Conservation (phyloP, 30 jellyfish, hydroid and myxozoan species). For the Hydractinia echinata region DNA sequence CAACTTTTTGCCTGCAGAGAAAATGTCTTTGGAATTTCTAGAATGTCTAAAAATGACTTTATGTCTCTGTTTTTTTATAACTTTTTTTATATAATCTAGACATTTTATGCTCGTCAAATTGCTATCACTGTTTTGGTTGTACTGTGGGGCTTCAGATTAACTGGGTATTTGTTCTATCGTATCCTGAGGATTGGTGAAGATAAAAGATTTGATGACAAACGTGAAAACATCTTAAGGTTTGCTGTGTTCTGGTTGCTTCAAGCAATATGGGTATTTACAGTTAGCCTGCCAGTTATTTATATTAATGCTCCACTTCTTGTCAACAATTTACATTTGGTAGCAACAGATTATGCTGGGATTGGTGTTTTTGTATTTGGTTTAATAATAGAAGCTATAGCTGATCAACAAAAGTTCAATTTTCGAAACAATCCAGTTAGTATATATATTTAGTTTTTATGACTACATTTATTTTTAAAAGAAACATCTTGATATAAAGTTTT, state of each 20-base stretch:
- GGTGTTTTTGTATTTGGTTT: conserved; percentile 27
- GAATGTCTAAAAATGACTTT: background rate
- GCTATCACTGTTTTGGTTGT: conserved; percentile 18
- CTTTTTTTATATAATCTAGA: background rate
- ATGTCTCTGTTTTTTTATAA: no score
- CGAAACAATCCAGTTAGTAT: conserved; percentile 36
- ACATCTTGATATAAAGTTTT: no score
- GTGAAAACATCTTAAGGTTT: conserved; percentile 16
- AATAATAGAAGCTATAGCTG: conserved; percentile 34
- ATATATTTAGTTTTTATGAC: background rate
- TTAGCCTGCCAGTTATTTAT: conserved; percentile 32
- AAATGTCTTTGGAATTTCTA: background rate
- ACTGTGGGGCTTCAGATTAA: conserved; percentile 37
- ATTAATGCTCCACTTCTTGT: conserved; percentile 22
- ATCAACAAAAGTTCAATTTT: conserved; percentile 38
- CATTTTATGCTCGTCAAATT: conserved; percentile 25
- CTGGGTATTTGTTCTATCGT: conserved; percentile 41
- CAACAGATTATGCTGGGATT: conserved; percentile 29
- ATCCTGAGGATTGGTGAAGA: conserved; percentile 38
- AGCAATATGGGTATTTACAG: conserved; percentile 44
- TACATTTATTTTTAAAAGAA: no score
- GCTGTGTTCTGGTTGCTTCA: conserved; percentile 38
- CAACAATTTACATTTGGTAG: background rate
- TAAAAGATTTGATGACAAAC: conserved; percentile 40
- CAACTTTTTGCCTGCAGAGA: background rate